Conservation (phyloP, 1,140 invertebrate genomes). For the Dysdera silvatica region DNA sequence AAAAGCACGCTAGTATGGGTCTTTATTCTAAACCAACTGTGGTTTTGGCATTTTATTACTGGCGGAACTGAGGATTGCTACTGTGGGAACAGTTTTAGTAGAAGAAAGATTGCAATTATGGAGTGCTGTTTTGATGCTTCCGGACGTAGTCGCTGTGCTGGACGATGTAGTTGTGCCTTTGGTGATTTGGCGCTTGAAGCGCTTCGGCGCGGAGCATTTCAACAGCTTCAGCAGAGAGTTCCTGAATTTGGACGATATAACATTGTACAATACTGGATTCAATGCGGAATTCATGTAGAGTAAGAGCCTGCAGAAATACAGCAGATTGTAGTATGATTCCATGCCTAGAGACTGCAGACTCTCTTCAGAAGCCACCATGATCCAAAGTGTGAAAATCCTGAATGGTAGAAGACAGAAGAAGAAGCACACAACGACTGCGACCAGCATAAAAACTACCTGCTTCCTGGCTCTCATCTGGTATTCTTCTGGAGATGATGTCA, state of each 20-base stretch:
- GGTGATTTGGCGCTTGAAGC: constrained; percentile 2
- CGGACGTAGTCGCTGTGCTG: constrained; percentile 14
- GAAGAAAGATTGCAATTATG: too few relatives aligned
- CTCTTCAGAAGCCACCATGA: constrained; percentile 59
- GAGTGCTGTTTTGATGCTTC: constrained; percentile 14
- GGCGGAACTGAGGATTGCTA: too few relatives aligned
- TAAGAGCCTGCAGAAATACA: constrained; percentile 79
- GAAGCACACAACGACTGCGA: constrained; percentile 80
- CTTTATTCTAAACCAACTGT: too few relatives aligned
- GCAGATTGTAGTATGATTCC: constrained; percentile 70
- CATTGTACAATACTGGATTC: constrained; percentile 74
- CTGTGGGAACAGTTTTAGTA: too few relatives aligned
- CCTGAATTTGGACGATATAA: constrained; percentile 86
- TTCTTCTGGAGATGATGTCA: constrained; percentile 18
- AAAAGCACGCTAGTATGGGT: too few relatives aligned
- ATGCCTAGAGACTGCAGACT: constrained; percentile 58
- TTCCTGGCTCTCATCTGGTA: constrained; percentile 36
- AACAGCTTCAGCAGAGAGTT: constrained; percentile 55
- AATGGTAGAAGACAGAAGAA: constrained; percentile 84
- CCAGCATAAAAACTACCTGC: constrained; percentile 74
- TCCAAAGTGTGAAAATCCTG: constrained; percentile 72
- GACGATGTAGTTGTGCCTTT: constrained; percentile 19
- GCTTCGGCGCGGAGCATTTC: constrained; percentile 10
- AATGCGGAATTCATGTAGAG: constrained; percentile 80
- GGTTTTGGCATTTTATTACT: too few relatives aligned